Evolutionary conservation across 64 coral and sea anemone genomes (phyloP).

Genomic region (Montipora sp.): DNA sequence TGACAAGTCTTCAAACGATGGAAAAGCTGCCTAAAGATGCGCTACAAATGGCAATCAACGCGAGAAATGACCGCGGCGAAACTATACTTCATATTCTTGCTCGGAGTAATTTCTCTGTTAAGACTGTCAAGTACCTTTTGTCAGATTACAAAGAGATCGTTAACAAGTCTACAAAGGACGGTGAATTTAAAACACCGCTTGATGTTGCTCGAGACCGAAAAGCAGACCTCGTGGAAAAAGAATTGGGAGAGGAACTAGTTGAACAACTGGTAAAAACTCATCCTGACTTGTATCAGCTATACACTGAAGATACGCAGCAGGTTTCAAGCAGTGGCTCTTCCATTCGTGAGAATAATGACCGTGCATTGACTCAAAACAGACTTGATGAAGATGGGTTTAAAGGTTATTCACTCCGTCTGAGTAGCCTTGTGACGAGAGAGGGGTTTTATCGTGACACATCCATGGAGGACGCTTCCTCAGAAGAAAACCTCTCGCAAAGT

Average conservation of each 20-base stretch:
- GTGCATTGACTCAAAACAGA: background rate
- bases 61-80: slow-evolving; percentile 10
- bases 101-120: slow-evolving; percentile 23
- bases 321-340: background rate
- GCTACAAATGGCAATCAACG: slow-evolving; percentile 8
- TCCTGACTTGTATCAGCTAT: slow-evolving; percentile 31
- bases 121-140: slow-evolving; percentile 26
- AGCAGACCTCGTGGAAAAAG: slow-evolving; percentile 28
- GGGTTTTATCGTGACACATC: slow-evolving; percentile 3
- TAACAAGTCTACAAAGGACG: background rate
- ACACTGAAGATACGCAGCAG: background rate
- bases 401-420: slow-evolving; percentile 4
- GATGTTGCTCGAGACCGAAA: slow-evolving; percentile 24
- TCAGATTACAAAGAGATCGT: slow-evolving; percentile 37
- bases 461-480: background rate
- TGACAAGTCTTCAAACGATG: background rate
- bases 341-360: background rate
- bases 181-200: slow-evolving; percentile 14
- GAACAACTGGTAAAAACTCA: background rate
- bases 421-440: slow-evolving; percentile 1
- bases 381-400: background rate
- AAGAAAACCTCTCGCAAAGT: background rate
- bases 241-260: background rate
- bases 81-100: slow-evolving; percentile 37
- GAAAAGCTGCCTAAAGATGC: slow-evolving; percentile 1